phyloP scores from a whole-genome alignment of 2,113 vertebrate genomes.

The Sebastes fasciatus region DNA sequence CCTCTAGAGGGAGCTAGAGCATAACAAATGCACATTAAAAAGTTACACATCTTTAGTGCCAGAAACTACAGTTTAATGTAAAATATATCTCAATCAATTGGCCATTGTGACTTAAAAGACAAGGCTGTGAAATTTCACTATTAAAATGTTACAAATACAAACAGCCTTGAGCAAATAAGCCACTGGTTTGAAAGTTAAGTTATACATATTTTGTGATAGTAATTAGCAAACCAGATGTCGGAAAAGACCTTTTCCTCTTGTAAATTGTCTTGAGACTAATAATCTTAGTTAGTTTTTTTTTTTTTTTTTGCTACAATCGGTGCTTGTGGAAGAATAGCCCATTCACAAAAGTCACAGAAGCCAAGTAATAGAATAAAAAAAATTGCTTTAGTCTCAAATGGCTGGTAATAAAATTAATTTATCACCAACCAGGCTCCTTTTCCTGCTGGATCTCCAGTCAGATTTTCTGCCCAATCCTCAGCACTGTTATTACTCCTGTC shows the following conservation, averaged over 20 bases:
- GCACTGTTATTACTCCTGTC: constrained; percentile 38
- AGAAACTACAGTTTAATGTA: background rate
- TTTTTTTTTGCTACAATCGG: background rate
- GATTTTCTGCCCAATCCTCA: constrained; percentile 38
- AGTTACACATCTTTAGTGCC: background rate
- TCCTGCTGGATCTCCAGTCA: constrained; percentile 22
- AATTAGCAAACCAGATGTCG: background rate
- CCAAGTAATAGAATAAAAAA: constrained; percentile 40
- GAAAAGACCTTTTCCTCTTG: background rate
- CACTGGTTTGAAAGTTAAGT: constrained; percentile 1
- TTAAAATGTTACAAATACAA: background rate
- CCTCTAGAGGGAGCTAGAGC: constrained; percentile 72
- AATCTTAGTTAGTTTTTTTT: background rate
- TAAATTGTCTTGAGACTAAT: background rate
- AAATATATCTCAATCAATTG: background rate
- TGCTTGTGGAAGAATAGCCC: constrained; percentile 29
- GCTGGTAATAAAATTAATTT: constrained; percentile 47
- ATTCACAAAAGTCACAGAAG: constrained; percentile 15
- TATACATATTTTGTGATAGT: background rate
- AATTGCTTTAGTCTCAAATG: constrained; percentile 46
- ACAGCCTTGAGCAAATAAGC: background rate
- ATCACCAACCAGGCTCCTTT: constrained; percentile 28
- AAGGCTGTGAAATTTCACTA: background rate
- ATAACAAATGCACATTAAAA: constrained; percentile 5
- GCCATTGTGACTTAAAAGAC: background rate